phyloP scores from a whole-genome alignment of 2,888 invertebrate species.

The Phaonia tiefii region DNA sequence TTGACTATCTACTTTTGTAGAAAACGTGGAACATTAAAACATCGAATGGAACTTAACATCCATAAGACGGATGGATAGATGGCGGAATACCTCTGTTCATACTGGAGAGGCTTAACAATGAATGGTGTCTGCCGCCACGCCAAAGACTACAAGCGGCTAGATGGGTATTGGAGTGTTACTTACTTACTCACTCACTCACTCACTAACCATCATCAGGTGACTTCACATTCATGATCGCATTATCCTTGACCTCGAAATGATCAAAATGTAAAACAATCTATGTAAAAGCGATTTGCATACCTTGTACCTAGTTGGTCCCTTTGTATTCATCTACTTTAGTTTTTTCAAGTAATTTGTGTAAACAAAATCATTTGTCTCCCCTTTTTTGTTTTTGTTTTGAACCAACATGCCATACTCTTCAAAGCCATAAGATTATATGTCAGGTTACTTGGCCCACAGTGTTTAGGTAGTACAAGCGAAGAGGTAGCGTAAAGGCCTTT shows the following conservation, averaged over 20 bases:
- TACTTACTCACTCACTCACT: neutral
- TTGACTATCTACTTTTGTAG: slow-evolving; percentile 51
- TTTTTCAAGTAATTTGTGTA: slow-evolving; percentile 56
- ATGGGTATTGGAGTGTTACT: no score
- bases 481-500: no score
- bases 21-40: slow-evolving; percentile 12
- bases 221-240: slow-evolving; percentile 10
- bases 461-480: neutral
- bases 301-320: neutral
- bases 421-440: slow-evolving; percentile 37
- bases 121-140: neutral
- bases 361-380: slow-evolving; percentile 61
- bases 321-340: no score
- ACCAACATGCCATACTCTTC: slow-evolving; percentile 16
- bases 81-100: neutral
- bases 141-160: no score
- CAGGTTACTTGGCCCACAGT: slow-evolving; percentile 35
- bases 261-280: slow-evolving; percentile 51
- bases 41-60: slow-evolving; percentile 33
- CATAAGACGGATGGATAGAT: slow-evolving; percentile 16
- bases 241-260: slow-evolving; percentile 64
- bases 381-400: no score
- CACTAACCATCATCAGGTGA: neutral
- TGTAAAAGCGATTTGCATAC: slow-evolving; percentile 42
- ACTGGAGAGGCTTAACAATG: slow-evolving; percentile 10